Evolutionary conservation across 2,113 vertebrate species (phyloP), one percentile per base, ranked within the genome.

Genomic region (Uropsilus gracilis): DNA sequence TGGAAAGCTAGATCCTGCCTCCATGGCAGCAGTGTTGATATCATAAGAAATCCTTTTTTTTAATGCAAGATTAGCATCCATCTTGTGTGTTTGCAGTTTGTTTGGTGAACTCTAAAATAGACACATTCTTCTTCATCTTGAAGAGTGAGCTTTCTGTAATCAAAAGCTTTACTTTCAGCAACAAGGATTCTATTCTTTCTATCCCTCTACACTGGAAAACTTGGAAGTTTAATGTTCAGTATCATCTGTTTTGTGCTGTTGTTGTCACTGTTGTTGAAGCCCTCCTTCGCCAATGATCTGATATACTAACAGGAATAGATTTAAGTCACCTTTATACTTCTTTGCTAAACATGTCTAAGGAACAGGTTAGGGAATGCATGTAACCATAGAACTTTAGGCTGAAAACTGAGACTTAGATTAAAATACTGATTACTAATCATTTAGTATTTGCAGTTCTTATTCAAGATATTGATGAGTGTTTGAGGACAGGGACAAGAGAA

Each of bases 1-100:
- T 53, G 26, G 4, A 11, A 59, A 46, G 6, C 39, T 34, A 46
- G 39, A 92, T 59, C 73, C 71, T n/a, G 30, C 83, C 72, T 82
- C 55, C 57, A 0, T 42, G 39, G 48, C 37, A 92, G 8, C 39
- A 10, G 20, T 37, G 28, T 24, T 64, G 20, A n/a, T n/a, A n/a
- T 46, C 77, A 75, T 46, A 86, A 86, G 55, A 92, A 92, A 59
- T 48, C 16, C 28, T 9, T 94, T 86, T 77, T n/a, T 16, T 95
- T 90, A 13, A 13, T 2, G 63, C 7, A 63, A 69, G 69, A 44
- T 81, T 42, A 18, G 8, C 72, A 20, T 69, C 75, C 55, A 48
- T 63, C 22, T 22, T 69, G 30, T 28, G 42, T 32, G 22, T 82
- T 73, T 53, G 11, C 13, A 39, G 20, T 69, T 66, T 77, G 20